phyloP scores from a whole-genome alignment of 37 sponge, comb jelly and placozoan genomes.

The Tethya wilhelma region DNA sequence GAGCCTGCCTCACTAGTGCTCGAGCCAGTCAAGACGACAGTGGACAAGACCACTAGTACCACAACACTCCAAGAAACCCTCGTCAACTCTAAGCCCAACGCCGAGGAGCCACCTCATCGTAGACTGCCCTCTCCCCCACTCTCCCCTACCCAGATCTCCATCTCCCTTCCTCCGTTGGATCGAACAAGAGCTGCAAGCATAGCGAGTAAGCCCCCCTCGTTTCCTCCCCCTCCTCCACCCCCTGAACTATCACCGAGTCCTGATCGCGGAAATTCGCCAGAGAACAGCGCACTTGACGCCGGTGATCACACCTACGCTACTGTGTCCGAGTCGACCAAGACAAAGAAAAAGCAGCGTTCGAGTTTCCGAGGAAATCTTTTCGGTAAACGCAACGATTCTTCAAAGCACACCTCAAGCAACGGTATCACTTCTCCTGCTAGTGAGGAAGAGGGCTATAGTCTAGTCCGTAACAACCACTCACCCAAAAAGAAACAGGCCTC shows the following conservation, averaged over 20 bases:
- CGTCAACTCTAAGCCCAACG: too few species aligned
- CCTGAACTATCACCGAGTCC: background rate
- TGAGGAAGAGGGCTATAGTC: background rate
- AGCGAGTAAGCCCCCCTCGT: constrained; percentile 5
- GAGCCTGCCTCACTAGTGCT: too few species aligned
- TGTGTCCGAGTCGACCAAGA: background rate
- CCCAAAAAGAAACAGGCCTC: too few species aligned
- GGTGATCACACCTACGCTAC: background rate
- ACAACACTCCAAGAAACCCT: too few species aligned
- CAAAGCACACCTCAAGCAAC: background rate
- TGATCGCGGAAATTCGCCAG: background rate
- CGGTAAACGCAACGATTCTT: background rate
- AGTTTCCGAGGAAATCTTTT: background rate
- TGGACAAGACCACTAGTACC: too few species aligned
- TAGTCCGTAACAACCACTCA: background rate
- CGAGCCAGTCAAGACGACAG: too few species aligned
- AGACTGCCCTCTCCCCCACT: background rate
- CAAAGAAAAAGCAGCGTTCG: background rate
- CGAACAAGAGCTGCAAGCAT: background rate
- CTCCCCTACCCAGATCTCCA: too few species aligned
- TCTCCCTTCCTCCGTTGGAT: background rate
- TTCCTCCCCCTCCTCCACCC: constrained; percentile 32
- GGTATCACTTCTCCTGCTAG: too few species aligned
- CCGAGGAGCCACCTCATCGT: background rate
- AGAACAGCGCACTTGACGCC: background rate